A percentile compares a stretch with the other conserved stretches of the same genome.
Conservation (phyloP, 2,797 vertebrate species). For the Mus spretus region DNA sequence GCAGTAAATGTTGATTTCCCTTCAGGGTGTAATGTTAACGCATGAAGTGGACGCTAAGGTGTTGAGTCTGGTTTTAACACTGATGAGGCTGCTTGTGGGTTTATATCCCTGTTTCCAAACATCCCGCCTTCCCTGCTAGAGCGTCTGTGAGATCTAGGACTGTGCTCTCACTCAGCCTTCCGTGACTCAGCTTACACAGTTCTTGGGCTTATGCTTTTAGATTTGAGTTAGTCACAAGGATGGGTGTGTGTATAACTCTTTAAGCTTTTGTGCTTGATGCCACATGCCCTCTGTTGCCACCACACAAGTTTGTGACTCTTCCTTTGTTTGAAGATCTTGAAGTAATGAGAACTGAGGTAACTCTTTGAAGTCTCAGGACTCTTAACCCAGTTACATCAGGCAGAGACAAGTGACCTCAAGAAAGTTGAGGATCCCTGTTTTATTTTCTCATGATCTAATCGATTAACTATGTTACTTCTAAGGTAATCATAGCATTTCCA, state of each 20-base stretch:
- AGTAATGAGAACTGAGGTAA: neutral
- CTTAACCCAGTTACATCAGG: slow-evolving; percentile 29
- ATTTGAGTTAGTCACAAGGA: neutral
- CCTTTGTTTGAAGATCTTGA: neutral
- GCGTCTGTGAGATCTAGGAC: neutral
- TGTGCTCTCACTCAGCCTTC: neutral
- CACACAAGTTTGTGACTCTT: neutral
- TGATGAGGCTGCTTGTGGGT: neutral
- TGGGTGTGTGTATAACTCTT: neutral
- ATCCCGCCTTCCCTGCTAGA: neutral
- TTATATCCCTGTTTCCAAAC: neutral
- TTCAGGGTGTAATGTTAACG: neutral
- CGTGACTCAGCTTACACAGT: neutral
- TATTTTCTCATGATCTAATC: neutral
- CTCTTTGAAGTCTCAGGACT: neutral
- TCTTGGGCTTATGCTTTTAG: neutral
- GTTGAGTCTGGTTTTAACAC: neutral
- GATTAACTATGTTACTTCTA: neutral
- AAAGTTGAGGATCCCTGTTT: neutral
- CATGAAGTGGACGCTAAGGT: neutral
- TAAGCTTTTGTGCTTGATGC: slow-evolving; percentile 1
- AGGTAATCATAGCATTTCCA: slow-evolving; percentile 11
- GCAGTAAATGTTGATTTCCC: neutral
- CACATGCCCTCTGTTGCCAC: neutral
- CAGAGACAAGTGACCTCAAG: neutral